Evolutionary conservation across 2,888 invertebrate species (phyloP).

Genomic region (Metacarcinus magister): DNA sequence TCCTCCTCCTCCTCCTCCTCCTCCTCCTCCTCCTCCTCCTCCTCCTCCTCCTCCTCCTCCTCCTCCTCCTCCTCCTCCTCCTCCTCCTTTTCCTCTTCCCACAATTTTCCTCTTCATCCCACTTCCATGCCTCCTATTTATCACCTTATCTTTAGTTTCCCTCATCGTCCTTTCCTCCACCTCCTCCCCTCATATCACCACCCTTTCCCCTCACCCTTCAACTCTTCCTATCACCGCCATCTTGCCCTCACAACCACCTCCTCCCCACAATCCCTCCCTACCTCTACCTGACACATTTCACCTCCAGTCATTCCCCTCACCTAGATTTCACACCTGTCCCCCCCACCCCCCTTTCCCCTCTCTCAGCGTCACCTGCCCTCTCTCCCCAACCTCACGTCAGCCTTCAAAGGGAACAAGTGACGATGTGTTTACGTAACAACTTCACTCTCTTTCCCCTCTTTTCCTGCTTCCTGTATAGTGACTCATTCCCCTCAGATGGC

Average conservation of each 20-base stretch:
- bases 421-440: background rate
- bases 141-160: background rate
- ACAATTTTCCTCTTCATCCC: background rate
- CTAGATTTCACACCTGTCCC: background rate
- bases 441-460: background rate
- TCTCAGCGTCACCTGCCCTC: background rate
- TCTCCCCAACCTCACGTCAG: background rate
- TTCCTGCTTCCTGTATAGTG: background rate
- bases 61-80: background rate
- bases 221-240: background rate
- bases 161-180: background rate
- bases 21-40: background rate
- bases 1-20: background rate
- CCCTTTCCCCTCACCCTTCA: background rate
- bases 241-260: background rate
- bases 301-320: too few relatives aligned
- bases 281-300: background rate
- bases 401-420: background rate
- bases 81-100: background rate
- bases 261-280: background rate
- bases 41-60: background rate
- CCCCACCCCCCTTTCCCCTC: background rate
- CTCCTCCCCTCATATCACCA: background rate
- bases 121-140: background rate
- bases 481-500: background rate